Evolutionary conservation across 2,113 vertebrate species (phyloP), one percentile per base, ranked within the genome.

Genomic region (Pseudopodoces humilis): DNA sequence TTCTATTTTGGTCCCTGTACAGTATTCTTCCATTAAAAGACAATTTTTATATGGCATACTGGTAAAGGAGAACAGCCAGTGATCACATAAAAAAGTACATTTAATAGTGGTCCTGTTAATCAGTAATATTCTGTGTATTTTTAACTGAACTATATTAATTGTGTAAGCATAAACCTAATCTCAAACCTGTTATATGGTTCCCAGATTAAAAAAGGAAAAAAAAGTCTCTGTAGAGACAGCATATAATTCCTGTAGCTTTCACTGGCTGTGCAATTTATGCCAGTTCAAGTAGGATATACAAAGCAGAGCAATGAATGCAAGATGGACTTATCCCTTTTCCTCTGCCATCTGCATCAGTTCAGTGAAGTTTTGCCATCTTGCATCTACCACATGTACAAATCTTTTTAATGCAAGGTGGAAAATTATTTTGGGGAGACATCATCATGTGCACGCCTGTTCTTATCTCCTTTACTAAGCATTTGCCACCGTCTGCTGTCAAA

Each of bases 1-100:
- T 96, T 97, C 94, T 97, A 95, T 95, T 97, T 96, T 95, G 76
- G 93, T 94, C 69, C 86, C 89, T 83, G 85, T 74, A 77, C 84
- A 65, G 88, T 97, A 85, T 93, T 94, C 94, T 95, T 87, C 76
- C 86, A 93, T 83, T 94, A 91, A 79, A 95, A 96, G 79, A 82
- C 68, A 76, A 74, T 89, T 92, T 96, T 95, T 83, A 47, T 84
- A 30, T 47, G 44, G n/a, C 92, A 62, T 41, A 76, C 71, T 70
- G 53, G 65, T 88, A 6, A 17, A 96, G 56, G 13, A 21, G 25
- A 92, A 71, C 60, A 90, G 31, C 22, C 41, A 50, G 33, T 28
- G 56, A 94, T 88, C 72, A 56, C 56, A 83, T 78, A 83, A 90
- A 88, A 88, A 30, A 0, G 3, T 53, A 53, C 3, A 0, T 59